These are phyloP conservation scores for Peromyscus nudipes DNA, from an alignment of 2,797 vertebrate species.

Conservation along the genomic window DNA sequence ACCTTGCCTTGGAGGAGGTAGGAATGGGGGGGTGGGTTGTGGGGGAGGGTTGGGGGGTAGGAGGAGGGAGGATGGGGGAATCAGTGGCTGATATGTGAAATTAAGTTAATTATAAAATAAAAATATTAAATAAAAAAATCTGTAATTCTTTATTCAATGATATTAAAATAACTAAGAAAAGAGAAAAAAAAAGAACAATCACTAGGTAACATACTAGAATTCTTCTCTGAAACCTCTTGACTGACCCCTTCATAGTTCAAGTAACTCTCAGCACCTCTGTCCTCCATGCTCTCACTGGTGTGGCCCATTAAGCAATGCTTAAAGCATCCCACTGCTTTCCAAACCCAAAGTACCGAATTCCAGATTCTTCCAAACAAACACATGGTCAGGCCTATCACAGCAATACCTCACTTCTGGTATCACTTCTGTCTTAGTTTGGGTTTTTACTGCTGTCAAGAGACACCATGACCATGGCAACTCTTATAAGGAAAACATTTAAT, in stretches of 20 bases:
- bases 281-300: neutral
- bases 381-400: neutral
- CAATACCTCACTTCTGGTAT: neutral
- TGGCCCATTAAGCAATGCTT: neutral
- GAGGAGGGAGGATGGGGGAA: too few relatives aligned
- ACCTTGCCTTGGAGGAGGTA: too few relatives aligned
- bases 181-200: neutral
- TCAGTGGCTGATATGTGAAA: too few relatives aligned
- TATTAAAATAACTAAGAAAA: too few relatives aligned
- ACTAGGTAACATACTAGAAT: neutral
- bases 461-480: neutral
- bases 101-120: too few relatives aligned
- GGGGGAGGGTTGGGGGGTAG: too few relatives aligned
- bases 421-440: neutral
- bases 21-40: too few relatives aligned
- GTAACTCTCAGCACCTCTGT: neutral
- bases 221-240: neutral
- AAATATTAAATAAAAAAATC: too few relatives aligned
- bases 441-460: neutral
- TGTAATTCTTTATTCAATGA: too few relatives aligned
- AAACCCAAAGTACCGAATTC: neutral
- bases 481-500: neutral
- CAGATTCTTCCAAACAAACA: neutral
- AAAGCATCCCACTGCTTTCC: neutral
- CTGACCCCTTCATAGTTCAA: neutral